Percentiles rank a stretch among this genome's conserved stretches.
These are phyloP conservation scores for Nomia melanderi DNA, from an alignment of 1,140 invertebrate genomes.

Conservation along the genomic window DNA sequence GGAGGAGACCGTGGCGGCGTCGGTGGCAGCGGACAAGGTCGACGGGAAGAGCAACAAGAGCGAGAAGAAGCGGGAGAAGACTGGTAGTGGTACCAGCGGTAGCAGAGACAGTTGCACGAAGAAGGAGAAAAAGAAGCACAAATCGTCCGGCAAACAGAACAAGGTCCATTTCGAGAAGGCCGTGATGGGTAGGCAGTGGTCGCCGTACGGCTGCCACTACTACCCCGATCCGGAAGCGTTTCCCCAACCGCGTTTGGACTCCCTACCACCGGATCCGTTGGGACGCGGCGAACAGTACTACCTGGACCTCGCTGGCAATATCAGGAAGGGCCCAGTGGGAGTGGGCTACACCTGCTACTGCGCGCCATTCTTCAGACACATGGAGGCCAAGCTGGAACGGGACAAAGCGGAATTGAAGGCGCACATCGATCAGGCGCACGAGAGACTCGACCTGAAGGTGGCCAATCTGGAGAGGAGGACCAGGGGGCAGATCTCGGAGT, in stretches of 20 bases:
- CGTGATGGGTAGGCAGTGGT: conserved; percentile 84
- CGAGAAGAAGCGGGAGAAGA: conserved; percentile 74
- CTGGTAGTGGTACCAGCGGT: conserved; percentile 74
- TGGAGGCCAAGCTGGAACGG: conserved; percentile 92
- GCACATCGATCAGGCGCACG: conserved; percentile 90
- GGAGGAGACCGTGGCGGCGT: conserved; percentile 52
- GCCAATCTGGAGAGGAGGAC: conserved; percentile 90
- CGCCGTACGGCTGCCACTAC: conserved; percentile 94
- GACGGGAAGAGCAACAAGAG: conserved; percentile 55
- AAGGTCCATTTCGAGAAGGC: conserved; percentile 78
- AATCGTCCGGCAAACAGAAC: conserved; percentile 69
- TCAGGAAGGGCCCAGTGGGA: conserved; percentile 95
- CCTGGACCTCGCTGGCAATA: conserved; percentile 96
- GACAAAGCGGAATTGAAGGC: conserved; percentile 93
- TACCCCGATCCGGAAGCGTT: conserved; percentile 91
- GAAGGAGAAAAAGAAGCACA: conserved; percentile 78
- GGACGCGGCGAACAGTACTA: conserved; percentile 96
- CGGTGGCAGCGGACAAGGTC: conserved; percentile 66
- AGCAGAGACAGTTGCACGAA: conserved; percentile 79
- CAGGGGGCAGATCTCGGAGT: conserved; percentile 87
- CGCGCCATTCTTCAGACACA: conserved; percentile 91
- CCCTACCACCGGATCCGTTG: conserved; percentile 91
- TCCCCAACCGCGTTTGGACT: conserved; percentile 91
- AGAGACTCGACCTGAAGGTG: conserved; percentile 90
- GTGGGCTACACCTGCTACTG: conserved; percentile 93